Conservation (phyloP, 2,888 invertebrate species). For the Tenthredo amoena region DNA sequence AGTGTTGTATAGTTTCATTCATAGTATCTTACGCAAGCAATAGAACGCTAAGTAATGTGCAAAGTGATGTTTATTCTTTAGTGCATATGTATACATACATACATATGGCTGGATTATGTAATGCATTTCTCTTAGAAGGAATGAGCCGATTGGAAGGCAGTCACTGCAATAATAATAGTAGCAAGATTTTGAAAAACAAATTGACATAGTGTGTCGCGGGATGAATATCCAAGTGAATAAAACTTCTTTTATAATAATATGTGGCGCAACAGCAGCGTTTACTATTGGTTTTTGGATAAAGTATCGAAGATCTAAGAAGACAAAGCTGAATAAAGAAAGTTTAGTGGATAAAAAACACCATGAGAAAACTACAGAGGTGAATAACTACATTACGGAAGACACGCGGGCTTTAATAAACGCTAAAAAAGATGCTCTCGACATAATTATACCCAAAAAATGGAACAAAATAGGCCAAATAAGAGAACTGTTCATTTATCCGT, state of each 20-base stretch:
- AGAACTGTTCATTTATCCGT: conserved; percentile 75
- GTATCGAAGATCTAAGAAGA: conserved; percentile 8
- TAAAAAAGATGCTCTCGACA: neutral
- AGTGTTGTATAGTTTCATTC: neutral
- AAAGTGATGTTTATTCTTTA: conserved; percentile 34
- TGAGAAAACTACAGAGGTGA: neutral
- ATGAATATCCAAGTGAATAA: conserved; percentile 31
- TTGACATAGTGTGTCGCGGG: neutral
- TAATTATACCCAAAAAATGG: conserved; percentile 66
- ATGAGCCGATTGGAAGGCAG: conserved; percentile 9
- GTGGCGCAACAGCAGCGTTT: conserved; percentile 26
- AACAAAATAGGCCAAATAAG: conserved; percentile 72
- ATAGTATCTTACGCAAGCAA: neutral
- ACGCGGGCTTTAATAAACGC: neutral
- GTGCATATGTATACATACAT: neutral
- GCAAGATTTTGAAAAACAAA: neutral
- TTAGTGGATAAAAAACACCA: neutral
- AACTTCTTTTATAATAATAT: conserved; percentile 14
- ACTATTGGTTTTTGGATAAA: conserved; percentile 34
- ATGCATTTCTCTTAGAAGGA: neutral
- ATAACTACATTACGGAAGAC: neutral
- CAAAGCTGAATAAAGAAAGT: neutral
- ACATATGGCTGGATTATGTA: neutral
- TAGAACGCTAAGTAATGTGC: neutral
- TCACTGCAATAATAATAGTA: neutral